A percentile compares a stretch with the other conserved stretches of the same genome.
Evolutionary conservation across 2,797 vertebrate genomes (phyloP).

Genomic region (Cossypha caffra): DNA sequence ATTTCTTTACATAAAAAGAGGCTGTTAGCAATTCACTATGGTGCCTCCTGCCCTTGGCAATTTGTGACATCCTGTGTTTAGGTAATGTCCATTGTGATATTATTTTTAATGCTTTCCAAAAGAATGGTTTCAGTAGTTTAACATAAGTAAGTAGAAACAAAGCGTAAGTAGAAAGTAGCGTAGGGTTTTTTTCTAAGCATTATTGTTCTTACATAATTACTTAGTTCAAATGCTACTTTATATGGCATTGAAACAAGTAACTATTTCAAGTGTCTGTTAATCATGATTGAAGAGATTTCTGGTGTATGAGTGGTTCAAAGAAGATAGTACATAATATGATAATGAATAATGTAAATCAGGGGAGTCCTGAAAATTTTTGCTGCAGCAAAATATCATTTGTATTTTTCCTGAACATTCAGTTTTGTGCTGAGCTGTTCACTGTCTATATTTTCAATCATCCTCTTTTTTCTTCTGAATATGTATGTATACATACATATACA

Average conservation of each 20-base stretch:
- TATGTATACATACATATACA: background rate
- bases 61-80: background rate
- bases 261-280: background rate
- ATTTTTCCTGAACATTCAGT: background rate
- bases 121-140: background rate
- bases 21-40: background rate
- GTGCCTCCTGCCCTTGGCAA: background rate
- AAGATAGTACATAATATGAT: background rate
- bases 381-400: background rate
- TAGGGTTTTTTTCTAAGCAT: background rate
- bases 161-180: background rate
- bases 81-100: background rate
- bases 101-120: background rate
- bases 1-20: background rate
- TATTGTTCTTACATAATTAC: background rate
- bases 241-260: background rate
- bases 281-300: background rate
- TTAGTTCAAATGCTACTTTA: background rate
- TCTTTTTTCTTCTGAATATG: background rate
- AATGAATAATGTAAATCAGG: background rate
- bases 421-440: background rate
- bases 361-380: background rate
- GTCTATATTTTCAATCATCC: background rate
- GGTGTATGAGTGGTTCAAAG: background rate
- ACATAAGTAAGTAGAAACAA: background rate